Base-by-base conservation (phyloP, 2,113 vertebrate genomes). In the Mesembrinibis cayennensis region DNA sequence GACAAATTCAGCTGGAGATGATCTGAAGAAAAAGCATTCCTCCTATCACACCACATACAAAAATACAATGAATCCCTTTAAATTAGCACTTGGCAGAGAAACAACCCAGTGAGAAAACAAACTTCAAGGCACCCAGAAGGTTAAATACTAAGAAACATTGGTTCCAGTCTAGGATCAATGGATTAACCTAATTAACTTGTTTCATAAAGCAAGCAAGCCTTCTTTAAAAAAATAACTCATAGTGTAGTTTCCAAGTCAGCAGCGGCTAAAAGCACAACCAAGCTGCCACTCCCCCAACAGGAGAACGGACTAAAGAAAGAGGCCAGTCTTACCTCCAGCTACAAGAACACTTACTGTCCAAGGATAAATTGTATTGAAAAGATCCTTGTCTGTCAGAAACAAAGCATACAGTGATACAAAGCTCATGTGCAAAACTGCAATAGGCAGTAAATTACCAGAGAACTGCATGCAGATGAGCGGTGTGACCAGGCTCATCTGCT, bases 1-100 rank as follows among this genome's bases (percentile, higher is more conserved):
- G 62, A 95, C 89, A 96, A 96, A 97, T 78, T 87, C 73, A 97
- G 82, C 91, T 95, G 94, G 80, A 93, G 90, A 90, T 5, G 3
- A 91, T 91, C 90, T 83, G 56, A 92, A 89, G 70, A 49, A 72
- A 76, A 86, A 96, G 62, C 25, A n/a, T 70, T 93, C 59, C 49
- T 89, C 52, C 40, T 83, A 93, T 42, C 91, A 92, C 40, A 82
- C 16, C 50, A 67, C 70, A 40, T 12, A 93, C 16, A 40, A 95
- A 94, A 96, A 95, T 49, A 96, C 80, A 91, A 92, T 53, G 19
- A 89, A 73, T 80, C 36, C 32, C 73, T 93, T 91, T 53, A 94
- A 95, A 92, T 92, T 53, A 94, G 56, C 59, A 55, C 52, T 96
- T 95, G 82, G 87, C 89, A 93, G 73, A 85, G 56, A 93, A 88